Evolutionary conservation across 2,797 vertebrate species (phyloP).

Genomic region (Enteromius argenteus): DNA sequence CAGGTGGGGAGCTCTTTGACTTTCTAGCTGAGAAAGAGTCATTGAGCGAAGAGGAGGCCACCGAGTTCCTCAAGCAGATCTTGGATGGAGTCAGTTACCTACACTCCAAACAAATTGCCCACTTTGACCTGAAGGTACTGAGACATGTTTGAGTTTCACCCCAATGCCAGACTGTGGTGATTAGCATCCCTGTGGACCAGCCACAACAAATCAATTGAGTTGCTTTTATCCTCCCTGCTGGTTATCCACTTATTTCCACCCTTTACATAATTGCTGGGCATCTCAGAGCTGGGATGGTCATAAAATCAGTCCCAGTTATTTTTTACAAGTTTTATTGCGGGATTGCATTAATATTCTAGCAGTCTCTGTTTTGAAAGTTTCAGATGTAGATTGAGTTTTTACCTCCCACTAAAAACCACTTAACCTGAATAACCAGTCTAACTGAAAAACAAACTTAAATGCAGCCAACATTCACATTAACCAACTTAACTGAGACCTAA

Average conservation of each 20-base stretch:
- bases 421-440: not conserved
- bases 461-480: not conserved
- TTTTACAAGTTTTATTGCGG: not conserved
- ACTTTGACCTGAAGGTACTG: conserved; percentile 97
- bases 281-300: not conserved
- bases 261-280: not conserved
- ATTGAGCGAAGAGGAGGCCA: conserved; percentile 95
- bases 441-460: too few species aligned
- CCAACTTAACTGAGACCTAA: not conserved
- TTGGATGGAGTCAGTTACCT: conserved; percentile 96
- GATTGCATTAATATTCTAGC: not conserved
- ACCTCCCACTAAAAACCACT: not conserved
- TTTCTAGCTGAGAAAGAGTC: conserved; percentile 99
- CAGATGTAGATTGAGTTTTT: not conserved
- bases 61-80: conserved; percentile 98
- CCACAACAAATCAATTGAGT: conserved; percentile 54
- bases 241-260: conserved; percentile 23
- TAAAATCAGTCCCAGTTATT: not conserved
- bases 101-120: conserved; percentile 93
- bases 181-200: conserved; percentile 34
- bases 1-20: conserved; percentile 97
- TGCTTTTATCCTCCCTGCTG: conserved; percentile 15
- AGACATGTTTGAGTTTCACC: not conserved
- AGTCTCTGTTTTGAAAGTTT: conserved; percentile 1
- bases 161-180: conserved; percentile 17